Conservation (phyloP, 2,888 invertebrate species). For the Chaetoderma sp. region DNA sequence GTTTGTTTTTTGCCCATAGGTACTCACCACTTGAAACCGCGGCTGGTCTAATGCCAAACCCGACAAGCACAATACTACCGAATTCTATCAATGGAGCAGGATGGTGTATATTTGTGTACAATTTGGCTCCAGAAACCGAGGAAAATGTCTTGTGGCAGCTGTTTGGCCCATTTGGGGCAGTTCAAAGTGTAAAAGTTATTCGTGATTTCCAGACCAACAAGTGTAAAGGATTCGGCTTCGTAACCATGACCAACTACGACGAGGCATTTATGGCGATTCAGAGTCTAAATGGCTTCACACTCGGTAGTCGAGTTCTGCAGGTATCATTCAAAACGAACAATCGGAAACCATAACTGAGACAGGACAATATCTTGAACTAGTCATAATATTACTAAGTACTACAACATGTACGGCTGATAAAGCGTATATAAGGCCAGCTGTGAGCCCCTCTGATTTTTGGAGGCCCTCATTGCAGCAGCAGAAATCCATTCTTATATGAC, state of each 20-base stretch:
- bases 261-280: conserved; percentile 97
- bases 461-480: no score
- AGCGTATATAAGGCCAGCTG: no score
- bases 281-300: conserved; percentile 94
- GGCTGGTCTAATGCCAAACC: conserved; percentile 60
- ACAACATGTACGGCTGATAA: no score
- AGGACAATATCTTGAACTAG: no score
- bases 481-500: no score
- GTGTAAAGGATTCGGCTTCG: conserved; percentile 98
- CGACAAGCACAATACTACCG: conserved; percentile 61
- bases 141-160: conserved; percentile 93
- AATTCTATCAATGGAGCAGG: conserved; percentile 72
- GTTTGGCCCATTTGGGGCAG: conserved; percentile 97
- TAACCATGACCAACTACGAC: conserved; percentile 98
- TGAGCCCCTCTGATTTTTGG: no score
- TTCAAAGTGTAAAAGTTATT: conserved; percentile 96
- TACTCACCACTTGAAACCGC: conserved; percentile 67
- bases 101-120: conserved; percentile 94
- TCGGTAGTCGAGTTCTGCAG: conserved; percentile 95
- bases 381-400: no score
- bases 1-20: conserved; percentile 31
- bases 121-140: conserved; percentile 90
- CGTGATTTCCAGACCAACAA: conserved; percentile 95
- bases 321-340: conserved; percentile 91
- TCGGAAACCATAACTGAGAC: conserved; percentile 75